These are phyloP conservation scores for Sphaeridia pumilis DNA, from an alignment of 2,888 invertebrate genomes.

Conservation along the genomic window DNA sequence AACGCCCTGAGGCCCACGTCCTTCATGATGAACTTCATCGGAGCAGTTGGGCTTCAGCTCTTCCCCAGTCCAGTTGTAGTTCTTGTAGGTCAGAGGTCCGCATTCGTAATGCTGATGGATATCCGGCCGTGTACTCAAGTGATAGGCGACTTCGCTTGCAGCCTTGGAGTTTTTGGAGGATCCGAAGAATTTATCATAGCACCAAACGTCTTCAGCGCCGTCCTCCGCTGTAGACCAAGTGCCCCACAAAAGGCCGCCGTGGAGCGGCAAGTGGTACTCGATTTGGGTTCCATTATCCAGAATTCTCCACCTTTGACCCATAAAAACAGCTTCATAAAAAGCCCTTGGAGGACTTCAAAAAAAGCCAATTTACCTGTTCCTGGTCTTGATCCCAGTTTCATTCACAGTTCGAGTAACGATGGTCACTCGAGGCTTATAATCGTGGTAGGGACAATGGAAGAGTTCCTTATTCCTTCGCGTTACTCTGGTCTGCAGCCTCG, in stretches of 20 bases:
- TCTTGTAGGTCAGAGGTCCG: too few relatives aligned
- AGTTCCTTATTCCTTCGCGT: background rate
- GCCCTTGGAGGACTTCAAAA: background rate
- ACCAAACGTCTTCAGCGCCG: conserved; percentile 3
- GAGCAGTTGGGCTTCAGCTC: background rate
- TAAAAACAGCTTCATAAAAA: background rate
- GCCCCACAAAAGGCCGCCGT: background rate
- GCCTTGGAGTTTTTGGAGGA: background rate
- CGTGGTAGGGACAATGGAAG: too few relatives aligned
- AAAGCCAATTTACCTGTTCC: background rate
- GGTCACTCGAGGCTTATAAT: too few relatives aligned
- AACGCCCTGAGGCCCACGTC: background rate
- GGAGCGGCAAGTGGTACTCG: background rate
- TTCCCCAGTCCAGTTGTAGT: too few relatives aligned
- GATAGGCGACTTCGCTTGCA: background rate
- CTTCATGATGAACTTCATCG: background rate
- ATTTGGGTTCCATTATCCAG: conserved; percentile 6
- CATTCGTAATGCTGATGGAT: background rate
- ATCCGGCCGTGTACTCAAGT: background rate
- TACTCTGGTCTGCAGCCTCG: background rate
- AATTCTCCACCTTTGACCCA: conserved; percentile 10
- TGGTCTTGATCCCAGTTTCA: too few relatives aligned
- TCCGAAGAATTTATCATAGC: background rate
- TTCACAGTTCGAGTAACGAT: too few relatives aligned
- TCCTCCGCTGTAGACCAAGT: background rate